phyloP scores from a whole-genome alignment of 2,888 invertebrate genomes.

The Leptodirus hochenwartii region DNA sequence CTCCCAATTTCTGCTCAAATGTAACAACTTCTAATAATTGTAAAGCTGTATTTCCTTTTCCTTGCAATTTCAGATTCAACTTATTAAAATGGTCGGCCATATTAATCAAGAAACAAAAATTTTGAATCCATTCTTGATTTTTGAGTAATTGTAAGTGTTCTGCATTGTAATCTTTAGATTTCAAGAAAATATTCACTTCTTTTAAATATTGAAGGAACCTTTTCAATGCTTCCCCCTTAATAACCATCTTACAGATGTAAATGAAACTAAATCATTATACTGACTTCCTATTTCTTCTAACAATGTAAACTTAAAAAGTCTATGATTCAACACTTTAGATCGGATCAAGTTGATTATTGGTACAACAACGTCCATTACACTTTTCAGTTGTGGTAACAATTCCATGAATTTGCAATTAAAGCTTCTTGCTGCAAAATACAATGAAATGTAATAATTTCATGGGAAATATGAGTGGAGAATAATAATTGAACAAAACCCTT shows the following conservation, averaged over 20 bases:
- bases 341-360: conserved; percentile 2
- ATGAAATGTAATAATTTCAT: conserved; percentile 5
- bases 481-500: background rate
- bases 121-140: background rate
- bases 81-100: background rate
- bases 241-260: conserved; percentile 1
- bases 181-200: conserved; percentile 1
- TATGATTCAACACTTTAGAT: conserved; percentile 2
- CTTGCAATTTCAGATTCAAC: conserved; percentile 2
- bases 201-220: conserved; percentile 1
- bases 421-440: conserved; percentile 5
- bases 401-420: conserved; percentile 1
- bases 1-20: conserved; percentile 1
- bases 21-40: conserved; percentile 1
- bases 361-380: conserved; percentile 1
- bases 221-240: conserved; percentile 2
- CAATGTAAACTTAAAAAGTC: background rate
- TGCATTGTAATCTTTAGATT: conserved; percentile 1
- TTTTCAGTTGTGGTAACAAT: conserved; percentile 4
- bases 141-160: conserved; percentile 1
- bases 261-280: background rate
- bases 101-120: conserved; percentile 2
- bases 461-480: conserved; percentile 6
- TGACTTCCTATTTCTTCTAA: conserved; percentile 1
- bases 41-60: conserved; percentile 1